phyloP scores from a whole-genome alignment of 2,888 invertebrate species.

The Epinotia bilunana region DNA sequence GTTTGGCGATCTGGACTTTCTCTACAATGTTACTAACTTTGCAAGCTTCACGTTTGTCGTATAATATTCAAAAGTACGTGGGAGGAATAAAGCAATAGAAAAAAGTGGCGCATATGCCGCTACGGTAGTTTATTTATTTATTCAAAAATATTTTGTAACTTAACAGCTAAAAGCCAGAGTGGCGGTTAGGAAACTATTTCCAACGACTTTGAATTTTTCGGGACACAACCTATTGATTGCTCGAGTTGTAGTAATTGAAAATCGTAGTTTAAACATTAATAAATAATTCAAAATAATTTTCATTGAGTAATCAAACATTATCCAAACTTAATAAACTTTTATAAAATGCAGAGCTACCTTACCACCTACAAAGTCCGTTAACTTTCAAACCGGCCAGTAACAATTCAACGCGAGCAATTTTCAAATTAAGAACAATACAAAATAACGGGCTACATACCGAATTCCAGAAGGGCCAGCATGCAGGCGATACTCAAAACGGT shows the following conservation, averaged over 20 bases:
- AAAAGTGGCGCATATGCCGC: conserved; percentile 21
- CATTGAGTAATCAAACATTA: too few relatives aligned
- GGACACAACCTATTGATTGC: neutral
- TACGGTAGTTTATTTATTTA: too few relatives aligned
- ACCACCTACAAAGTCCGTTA: conserved; percentile 7
- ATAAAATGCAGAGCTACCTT: too few relatives aligned
- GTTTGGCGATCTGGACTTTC: conserved; percentile 16
- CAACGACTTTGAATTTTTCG: neutral
- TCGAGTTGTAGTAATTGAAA: too few relatives aligned
- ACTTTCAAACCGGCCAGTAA: neutral
- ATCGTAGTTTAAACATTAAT: too few relatives aligned
- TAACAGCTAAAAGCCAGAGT: too few relatives aligned
- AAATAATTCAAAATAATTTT: too few relatives aligned
- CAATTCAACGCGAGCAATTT: neutral
- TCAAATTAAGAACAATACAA: conserved; percentile 37
- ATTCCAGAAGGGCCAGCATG: conserved; percentile 70
- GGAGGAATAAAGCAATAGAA: conserved; percentile 16
- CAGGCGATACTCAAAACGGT: conserved; percentile 66
- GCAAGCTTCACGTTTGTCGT: conserved; percentile 9
- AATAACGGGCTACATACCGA: conserved; percentile 66
- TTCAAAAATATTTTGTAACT: too few relatives aligned
- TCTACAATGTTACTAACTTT: conserved; percentile 30
- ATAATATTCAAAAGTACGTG: conserved; percentile 24
- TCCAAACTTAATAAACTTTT: too few relatives aligned
- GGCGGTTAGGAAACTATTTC: neutral